Conservation (phyloP, 23 tunicate genomes). For the Pegea sp. region DNA sequence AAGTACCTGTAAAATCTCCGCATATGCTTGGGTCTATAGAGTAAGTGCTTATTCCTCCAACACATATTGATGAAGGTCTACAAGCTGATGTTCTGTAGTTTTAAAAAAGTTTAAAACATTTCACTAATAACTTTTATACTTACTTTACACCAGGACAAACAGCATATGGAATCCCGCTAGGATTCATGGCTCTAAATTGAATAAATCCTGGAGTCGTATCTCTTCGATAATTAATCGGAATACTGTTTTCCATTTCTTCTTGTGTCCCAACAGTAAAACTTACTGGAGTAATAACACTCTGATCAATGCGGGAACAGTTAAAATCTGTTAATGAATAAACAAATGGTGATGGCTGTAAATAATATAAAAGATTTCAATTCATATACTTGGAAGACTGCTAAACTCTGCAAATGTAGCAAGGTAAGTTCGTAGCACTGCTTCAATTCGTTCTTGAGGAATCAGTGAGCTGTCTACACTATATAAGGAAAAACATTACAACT, state of each 20-base stretch:
- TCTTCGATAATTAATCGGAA: conserved; percentile 17
- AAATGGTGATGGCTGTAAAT: too few species aligned
- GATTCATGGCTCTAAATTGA: conserved; percentile 44
- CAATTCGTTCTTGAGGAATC: too few species aligned
- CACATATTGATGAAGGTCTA: conserved; percentile 39
- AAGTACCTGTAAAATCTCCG: conserved; percentile 59
- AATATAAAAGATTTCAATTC: too few species aligned
- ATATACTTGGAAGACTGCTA: too few species aligned
- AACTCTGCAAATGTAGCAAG: too few species aligned
- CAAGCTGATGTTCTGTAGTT: conserved; percentile 45
- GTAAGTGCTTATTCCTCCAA: conserved; percentile 58
- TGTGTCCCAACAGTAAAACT: conserved; percentile 8
- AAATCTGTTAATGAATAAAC: too few species aligned
- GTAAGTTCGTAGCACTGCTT: too few species aligned
- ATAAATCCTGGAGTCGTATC: conserved; percentile 33
- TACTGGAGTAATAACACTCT: conserved; percentile 42
- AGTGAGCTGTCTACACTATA: too few species aligned
- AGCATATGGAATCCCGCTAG: conserved; percentile 63
- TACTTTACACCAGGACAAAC: conserved; percentile 64
- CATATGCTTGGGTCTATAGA: conserved; percentile 3
- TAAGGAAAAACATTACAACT: too few species aligned
- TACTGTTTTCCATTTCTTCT: conserved; percentile 11
- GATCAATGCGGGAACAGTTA: conserved; percentile 44
- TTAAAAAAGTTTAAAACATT: not conserved
- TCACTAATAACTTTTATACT: not conserved